These are phyloP conservation scores for Salvelinus fontinalis DNA, from an alignment of 2,113 vertebrate genomes.

Conservation along the genomic window DNA sequence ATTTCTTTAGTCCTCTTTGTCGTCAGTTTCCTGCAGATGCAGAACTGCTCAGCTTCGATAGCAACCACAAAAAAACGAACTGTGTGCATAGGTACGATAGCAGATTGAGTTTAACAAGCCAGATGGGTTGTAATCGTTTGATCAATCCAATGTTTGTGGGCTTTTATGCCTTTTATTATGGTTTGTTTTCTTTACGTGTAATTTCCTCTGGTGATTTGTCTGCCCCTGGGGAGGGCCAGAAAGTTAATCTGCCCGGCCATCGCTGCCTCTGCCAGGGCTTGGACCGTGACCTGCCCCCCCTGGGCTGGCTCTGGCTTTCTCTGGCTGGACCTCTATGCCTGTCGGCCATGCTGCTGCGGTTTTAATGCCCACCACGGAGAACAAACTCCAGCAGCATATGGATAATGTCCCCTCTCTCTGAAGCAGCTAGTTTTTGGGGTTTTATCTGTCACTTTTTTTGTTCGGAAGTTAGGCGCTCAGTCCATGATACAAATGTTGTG, in stretches of 20 bases:
- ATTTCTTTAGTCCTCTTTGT: not conserved
- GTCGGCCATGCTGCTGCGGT: slow-evolving; percentile 50
- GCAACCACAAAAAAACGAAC: slow-evolving; percentile 46
- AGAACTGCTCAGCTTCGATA: slow-evolving; percentile 25
- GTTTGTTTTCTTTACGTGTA: slow-evolving; percentile 87
- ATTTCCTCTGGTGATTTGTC: slow-evolving; percentile 76
- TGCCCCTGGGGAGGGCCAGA: slow-evolving; percentile 67
- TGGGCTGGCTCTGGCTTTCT: not conserved
- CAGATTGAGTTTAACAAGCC: slow-evolving; percentile 99
- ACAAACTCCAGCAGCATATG: slow-evolving; percentile 40
- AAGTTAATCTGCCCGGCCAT: slow-evolving; percentile 48
- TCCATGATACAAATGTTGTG: not conserved
- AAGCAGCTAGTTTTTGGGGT: slow-evolving; percentile 24
- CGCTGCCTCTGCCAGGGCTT: slow-evolving; percentile 35
- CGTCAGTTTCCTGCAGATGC: slow-evolving; percentile 27
- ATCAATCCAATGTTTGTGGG: slow-evolving; percentile 95
- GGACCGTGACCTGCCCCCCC: slow-evolving; percentile 24
- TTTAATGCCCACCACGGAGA: slow-evolving; percentile 54
- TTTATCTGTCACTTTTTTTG: not conserved
- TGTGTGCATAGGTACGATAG: slow-evolving; percentile 69
- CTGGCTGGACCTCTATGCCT: slow-evolving; percentile 32
- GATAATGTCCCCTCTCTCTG: slow-evolving; percentile 46
- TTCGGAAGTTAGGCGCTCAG: not conserved
- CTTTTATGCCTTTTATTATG: slow-evolving; percentile 93
- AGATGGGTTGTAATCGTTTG: slow-evolving; percentile 97